Base-by-base conservation (phyloP, 2,888 invertebrate species). In the Smittia aterrima region DNA sequence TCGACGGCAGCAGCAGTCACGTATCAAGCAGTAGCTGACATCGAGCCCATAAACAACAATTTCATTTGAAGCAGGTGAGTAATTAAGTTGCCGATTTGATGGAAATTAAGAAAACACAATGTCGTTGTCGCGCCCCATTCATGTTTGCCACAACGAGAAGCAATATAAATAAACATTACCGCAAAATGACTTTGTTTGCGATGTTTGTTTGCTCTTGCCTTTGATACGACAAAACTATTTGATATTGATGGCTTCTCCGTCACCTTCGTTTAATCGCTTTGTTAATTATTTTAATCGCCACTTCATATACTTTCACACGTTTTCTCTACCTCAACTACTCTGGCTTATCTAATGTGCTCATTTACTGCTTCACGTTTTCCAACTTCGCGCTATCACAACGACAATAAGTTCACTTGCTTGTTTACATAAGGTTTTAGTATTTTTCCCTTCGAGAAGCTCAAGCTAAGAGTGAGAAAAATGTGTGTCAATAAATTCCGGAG, bases 111-210 rank as follows among this genome's bases (percentile, higher is more conserved):
- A 20, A 22, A 58, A 58, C 22, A 18, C 47, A 47, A 16, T 6
- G 47, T 47, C 16, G 47, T 6, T 47, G 11, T 47, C 47, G 47
- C 47, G 18, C 18, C 3, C 9, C 58, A 58, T 58, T 58, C 58
- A 18, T 58, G 16, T 47, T 16, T 11, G 3, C 47, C 11, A 47
- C 47, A 11, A 11, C 20, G 58, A 58, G 32, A 32, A 32, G 32
- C 58, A 58, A 58, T 18, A 58, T 58, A 58, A 58, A 58, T 58
- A 58, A 58, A 58, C 58, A 20, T 58, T 58, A 58, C 58, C 58
- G 2, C 20, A 18, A 22, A 20, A n/a, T 58, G 20, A 20, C 58
- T 58, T 58, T 22, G 58, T 20, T 58, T 7, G 18, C 1, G 58
- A 20, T 18, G n/a, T 13, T 32, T 32, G 32, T 32, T 32, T 32